Conservation (phyloP, 2,888 invertebrate genomes). For the Augiades crinisus region DNA sequence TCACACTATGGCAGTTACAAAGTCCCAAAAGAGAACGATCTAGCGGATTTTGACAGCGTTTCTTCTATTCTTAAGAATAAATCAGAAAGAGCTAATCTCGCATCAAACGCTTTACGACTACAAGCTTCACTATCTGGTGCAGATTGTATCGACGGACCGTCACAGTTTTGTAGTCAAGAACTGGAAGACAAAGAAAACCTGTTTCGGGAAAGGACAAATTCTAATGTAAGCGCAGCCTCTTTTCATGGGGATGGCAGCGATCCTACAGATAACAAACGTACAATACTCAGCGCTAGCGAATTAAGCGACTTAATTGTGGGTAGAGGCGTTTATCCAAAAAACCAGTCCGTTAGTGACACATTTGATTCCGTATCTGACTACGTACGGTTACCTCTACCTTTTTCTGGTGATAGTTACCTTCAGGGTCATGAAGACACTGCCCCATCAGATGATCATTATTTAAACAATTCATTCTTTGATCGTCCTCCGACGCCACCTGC, state of each 20-base stretch:
- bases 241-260: slow-evolving; percentile 95
- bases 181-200: slow-evolving; percentile 66
- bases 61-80: slow-evolving; percentile 77
- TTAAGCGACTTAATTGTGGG: slow-evolving; percentile 92
- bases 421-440: slow-evolving; percentile 82
- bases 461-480: slow-evolving; percentile 73
- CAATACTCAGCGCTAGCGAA: slow-evolving; percentile 90
- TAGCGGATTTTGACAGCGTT: slow-evolving; percentile 74
- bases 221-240: slow-evolving; percentile 89
- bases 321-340: slow-evolving; percentile 86
- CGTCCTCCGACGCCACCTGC: slow-evolving; percentile 86
- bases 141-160: slow-evolving; percentile 77
- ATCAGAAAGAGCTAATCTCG: slow-evolving; percentile 61
- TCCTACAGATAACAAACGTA: slow-evolving; percentile 89
- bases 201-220: slow-evolving; percentile 87
- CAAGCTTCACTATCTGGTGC: slow-evolving; percentile 50
- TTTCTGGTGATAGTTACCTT: slow-evolving; percentile 81
- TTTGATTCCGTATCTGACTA: slow-evolving; percentile 95
- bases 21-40: slow-evolving; percentile 73
- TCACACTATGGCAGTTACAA: slow-evolving; percentile 83
- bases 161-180: slow-evolving; percentile 58
- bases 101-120: slow-evolving; percentile 46
- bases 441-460: slow-evolving; percentile 79
- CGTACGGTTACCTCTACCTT: slow-evolving; percentile 86
- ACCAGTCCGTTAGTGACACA: slow-evolving; percentile 90